These are phyloP conservation scores for Lithobates pipiens DNA, from an alignment of 2,797 vertebrate genomes.

Conservation along the genomic window DNA sequence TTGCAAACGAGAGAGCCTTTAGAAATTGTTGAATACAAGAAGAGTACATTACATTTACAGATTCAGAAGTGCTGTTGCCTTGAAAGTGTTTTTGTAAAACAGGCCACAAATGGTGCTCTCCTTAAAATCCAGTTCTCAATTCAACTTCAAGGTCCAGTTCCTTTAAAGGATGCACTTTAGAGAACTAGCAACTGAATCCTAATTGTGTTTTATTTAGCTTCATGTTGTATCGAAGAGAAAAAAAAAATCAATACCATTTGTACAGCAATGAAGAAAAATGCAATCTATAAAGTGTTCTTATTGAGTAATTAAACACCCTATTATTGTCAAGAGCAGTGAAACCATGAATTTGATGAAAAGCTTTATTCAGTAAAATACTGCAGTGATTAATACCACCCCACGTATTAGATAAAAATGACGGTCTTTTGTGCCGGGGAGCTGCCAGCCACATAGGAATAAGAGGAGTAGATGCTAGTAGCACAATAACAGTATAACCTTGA, in stretches of 20 bases:
- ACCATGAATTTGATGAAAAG: constrained; percentile 94
- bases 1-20: constrained; percentile 11
- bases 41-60: neutral
- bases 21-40: constrained; percentile 23
- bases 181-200: constrained; percentile 81
- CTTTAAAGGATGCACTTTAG: constrained; percentile 77
- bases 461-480: constrained; percentile 81
- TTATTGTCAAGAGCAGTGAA: constrained; percentile 95
- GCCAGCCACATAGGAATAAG: constrained; percentile 77
- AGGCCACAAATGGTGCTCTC: constrained; percentile 24
- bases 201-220: constrained; percentile 95
- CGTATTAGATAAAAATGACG: constrained; percentile 83
- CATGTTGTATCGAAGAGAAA: constrained; percentile 88
- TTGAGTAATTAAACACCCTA: constrained; percentile 99
- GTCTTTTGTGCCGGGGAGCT: constrained; percentile 84
- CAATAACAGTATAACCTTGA: constrained; percentile 89
- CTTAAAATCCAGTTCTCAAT: constrained; percentile 62
- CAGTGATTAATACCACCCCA: constrained; percentile 89
- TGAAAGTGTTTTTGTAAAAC: constrained; percentile 47
- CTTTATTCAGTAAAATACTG: constrained; percentile 89
- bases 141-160: constrained; percentile 57
- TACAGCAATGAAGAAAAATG: constrained; percentile 91
- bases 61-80: constrained; percentile 19
- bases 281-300: constrained; percentile 97
- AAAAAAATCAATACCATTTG: constrained; percentile 94